phyloP scores from a whole-genome alignment of 2,797 vertebrate genomes.

The Rhabdophis nuchalis region DNA sequence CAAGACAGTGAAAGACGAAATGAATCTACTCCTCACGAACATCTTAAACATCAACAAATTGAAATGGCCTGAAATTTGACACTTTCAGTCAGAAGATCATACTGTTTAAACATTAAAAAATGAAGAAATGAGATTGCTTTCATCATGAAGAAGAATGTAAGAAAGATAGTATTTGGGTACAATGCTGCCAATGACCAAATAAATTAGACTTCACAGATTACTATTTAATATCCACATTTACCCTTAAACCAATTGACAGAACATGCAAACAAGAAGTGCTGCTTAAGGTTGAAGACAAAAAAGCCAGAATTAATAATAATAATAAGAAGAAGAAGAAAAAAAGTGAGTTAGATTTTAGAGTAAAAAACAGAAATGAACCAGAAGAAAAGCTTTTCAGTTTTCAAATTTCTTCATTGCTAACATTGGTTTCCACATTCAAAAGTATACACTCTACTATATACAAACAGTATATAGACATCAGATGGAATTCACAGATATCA shows the following conservation, averaged over 20 bases:
- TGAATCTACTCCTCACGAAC: background rate
- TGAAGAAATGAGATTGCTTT: background rate
- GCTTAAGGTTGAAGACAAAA: background rate
- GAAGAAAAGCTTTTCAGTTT: background rate
- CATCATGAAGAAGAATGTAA: background rate
- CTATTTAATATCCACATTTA: background rate
- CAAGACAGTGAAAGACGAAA: background rate
- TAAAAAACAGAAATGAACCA: background rate
- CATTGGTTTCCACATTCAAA: background rate
- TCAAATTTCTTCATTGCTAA: background rate
- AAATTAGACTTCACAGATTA: background rate
- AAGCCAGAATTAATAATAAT: background rate
- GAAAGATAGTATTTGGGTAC: background rate
- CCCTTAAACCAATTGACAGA: background rate
- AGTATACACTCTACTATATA: background rate
- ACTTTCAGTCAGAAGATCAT: background rate
- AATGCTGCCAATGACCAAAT: background rate
- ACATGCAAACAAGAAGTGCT: background rate
- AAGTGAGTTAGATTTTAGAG: background rate
- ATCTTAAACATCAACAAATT: background rate
- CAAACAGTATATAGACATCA: background rate
- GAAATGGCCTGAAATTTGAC: background rate
- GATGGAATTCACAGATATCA: background rate
- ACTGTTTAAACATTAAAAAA: background rate
- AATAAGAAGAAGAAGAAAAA: too few species aligned